Evolutionary conservation across 1,140 invertebrate genomes (phyloP).

Genomic region (Lepidostoma basale): DNA sequence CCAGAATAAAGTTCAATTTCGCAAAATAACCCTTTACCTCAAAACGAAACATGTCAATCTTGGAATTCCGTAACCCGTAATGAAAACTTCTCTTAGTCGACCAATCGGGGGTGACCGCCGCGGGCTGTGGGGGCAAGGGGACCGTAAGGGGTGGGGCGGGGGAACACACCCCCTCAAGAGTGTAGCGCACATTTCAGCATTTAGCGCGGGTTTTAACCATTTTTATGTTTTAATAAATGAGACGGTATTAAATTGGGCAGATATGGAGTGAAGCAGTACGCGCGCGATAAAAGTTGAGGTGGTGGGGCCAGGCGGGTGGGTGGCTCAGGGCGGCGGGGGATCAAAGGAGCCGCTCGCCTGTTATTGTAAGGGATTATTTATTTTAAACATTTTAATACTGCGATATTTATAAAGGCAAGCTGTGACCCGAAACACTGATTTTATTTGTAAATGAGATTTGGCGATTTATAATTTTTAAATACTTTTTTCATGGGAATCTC

Average conservation of each 20-base stretch:
- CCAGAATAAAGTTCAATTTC: too few relatives aligned
- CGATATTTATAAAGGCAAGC: slow-evolving; percentile 26
- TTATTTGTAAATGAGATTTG: slow-evolving; percentile 3
- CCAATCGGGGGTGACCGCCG: slow-evolving; percentile 15
- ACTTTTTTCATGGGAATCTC: too few relatives aligned
- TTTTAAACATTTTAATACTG: slow-evolving; percentile 23
- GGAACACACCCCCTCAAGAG: background rate
- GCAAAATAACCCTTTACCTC: slow-evolving; percentile 6
- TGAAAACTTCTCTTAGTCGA: slow-evolving; percentile 36
- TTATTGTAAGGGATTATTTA: slow-evolving; percentile 29
- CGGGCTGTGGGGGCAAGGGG: background rate
- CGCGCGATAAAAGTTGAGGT: slow-evolving; percentile 21
- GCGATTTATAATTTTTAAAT: slow-evolving; percentile 2
- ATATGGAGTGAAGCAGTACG: slow-evolving; percentile 40
- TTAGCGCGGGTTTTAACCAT: slow-evolving; percentile 46
- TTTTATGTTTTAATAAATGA: slow-evolving; percentile 48
- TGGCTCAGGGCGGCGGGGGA: background rate
- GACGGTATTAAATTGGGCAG: slow-evolving; percentile 46
- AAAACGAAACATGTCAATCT: slow-evolving; percentile 21
- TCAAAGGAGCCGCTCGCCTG: background rate
- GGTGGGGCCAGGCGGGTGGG: background rate
- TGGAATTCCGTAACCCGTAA: slow-evolving; percentile 34
- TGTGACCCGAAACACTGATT: slow-evolving; percentile 11
- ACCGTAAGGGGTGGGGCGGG: background rate
- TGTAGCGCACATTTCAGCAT: slow-evolving; percentile 40